Base-by-base conservation (phyloP, 1,140 invertebrate species). In the Aphelinus atriplicis region DNA sequence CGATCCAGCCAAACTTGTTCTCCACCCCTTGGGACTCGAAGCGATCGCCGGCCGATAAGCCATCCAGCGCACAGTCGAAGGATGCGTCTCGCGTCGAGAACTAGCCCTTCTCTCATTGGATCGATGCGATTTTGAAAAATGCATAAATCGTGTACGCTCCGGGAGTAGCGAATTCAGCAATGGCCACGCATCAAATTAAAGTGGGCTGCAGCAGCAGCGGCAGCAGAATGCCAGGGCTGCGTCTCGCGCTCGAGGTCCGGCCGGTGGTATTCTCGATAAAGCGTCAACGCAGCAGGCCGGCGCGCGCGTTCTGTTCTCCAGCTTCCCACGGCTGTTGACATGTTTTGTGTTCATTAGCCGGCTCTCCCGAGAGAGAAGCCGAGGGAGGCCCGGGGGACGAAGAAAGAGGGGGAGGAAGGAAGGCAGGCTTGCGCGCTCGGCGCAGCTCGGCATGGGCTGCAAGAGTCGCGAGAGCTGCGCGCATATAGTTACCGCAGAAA, bases 281-380 rank as follows among this genome's bases (percentile, higher is more conserved):
- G 78, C 75, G 72, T 73, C 77, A 80, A 79, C 74, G 78, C 73
- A 70, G 51, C 51, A 53, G 51, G 4, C 9, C 51, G 51, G 69
- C 26, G 47, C 60, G 45, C 66, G 56, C 7, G 65, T 46, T 26
- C n/a, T 9, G 60, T 71, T 78, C 75, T 77, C 73, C 82, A 81
- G 81, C 85, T 87, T 86, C 85, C 85, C 85, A 86, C 85, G 85
- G 84, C 85, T 86, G 85, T 85, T 87, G 84, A 86, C 84, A 86
- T 86, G 85, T 86, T 87, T 87, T 87, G 86, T 86, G 84, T 86
- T 87, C 85, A 86, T 86, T 87, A 86, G 83, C 83, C 81, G 83
- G 80, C 53, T 72, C 81, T 80, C 83, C 79, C 70, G 76, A 78
- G 78, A 81, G 78, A 77, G 76, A 77, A 70, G 9, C 74, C 26